A percentile compares a stretch with the other conserved stretches of the same genome.
phyloP scores from a whole-genome alignment of 2,113 vertebrate genomes.

The Pica pica region DNA sequence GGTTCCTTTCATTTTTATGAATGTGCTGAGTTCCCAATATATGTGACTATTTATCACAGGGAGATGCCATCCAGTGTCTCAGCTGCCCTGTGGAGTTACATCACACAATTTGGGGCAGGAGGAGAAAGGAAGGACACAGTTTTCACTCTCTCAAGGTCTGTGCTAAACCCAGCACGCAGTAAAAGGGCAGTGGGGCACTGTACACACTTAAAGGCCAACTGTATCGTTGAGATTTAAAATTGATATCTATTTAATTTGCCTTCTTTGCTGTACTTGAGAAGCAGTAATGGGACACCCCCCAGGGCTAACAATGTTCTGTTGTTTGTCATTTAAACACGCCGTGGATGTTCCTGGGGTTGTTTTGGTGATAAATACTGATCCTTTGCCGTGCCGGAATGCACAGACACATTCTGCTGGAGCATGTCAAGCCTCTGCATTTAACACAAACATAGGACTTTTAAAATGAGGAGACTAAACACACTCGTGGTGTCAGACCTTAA shows the following conservation, averaged over 20 bases:
- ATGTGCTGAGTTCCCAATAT: neutral
- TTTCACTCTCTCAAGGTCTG: neutral
- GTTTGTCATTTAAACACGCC: neutral
- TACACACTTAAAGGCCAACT: neutral
- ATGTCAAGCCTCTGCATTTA: neutral
- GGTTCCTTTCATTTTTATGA: neutral
- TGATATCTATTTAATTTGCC: conserved; percentile 3
- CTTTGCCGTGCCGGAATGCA: neutral
- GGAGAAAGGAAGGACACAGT: neutral
- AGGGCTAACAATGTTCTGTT: neutral
- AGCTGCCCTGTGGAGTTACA: neutral
- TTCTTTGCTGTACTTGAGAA: conserved; percentile 4
- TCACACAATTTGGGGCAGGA: neutral
- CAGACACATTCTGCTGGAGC: neutral
- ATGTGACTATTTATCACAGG: neutral
- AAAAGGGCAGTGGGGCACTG: neutral
- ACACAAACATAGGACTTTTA: neutral
- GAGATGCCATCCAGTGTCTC: neutral
- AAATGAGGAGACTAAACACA: neutral
- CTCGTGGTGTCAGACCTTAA: neutral
- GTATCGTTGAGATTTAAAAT: neutral
- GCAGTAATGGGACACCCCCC: neutral
- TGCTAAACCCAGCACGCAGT: neutral
- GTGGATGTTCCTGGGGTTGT: neutral
- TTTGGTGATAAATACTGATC: neutral